Base-by-base conservation (phyloP, 2,888 invertebrate genomes). In the Tetragonula carbonaria region DNA sequence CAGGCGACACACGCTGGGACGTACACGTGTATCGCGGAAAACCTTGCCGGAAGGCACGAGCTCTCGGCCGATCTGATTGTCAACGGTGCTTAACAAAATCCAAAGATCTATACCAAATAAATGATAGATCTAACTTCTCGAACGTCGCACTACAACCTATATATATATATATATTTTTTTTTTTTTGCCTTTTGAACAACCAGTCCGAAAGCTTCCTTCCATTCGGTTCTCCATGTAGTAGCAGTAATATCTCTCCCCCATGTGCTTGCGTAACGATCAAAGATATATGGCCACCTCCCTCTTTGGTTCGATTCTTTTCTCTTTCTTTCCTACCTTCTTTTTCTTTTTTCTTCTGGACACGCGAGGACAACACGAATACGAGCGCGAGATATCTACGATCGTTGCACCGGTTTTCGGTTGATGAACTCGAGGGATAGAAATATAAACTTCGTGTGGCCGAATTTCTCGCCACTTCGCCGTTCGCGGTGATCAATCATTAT, bases 21-120 rank as follows among this genome's bases (percentile, higher is more conserved):
- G 90, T 96, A 96, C 93, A 96, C 96, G 73, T 96, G 96, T 92
- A 94, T 95, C 90, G 96, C 96, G 70, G 95, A 95, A 91, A 96
- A 96, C 94, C 92, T 94, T 71, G 96, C 95, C 71, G 96, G 96
- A 82, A 94, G 95, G 91, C 95, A 95, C 90, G 95, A 95, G 89
- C 95, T 95, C 85, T 95, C 95, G 83, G 95, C 96, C 71, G 93
- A 94, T 85, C 94, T 96, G 53, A 95, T 95, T 91, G 96, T 96
- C 72, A 96, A 96, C 91, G 94, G 94, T 94, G 92, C 92, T 89
- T 90, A 92, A 81, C 55, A 80, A 28, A 28, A 77, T 71, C 72
- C 70, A 63, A 14, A 65, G 51, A 74, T 71, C 62, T 71, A 45
- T 53, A 63, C 4, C 16, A 33, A 33, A 5, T 5, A 50, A 18